Conservation (phyloP, 2,888 invertebrate genomes). For the Fragum whitleyi region DNA sequence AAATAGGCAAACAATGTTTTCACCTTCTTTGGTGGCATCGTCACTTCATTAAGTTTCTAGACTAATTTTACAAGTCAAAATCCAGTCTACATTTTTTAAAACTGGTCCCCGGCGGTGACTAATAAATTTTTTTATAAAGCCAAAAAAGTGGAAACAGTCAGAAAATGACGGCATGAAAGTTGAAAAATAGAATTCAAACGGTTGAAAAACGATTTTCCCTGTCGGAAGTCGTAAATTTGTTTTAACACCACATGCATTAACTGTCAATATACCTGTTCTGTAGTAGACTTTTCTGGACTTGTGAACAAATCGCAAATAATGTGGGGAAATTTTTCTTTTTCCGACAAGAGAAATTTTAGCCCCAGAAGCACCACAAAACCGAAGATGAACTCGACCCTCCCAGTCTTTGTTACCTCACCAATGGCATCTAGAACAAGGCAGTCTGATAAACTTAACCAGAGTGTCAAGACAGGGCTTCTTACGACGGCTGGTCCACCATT, state of each 20-base stretch:
- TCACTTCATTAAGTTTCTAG: background rate
- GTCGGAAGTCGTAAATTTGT: too few relatives aligned
- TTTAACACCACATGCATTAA: too few relatives aligned
- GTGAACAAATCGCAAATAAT: too few relatives aligned
- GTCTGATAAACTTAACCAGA: constrained; percentile 1
- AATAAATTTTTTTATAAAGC: background rate
- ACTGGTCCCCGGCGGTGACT: background rate
- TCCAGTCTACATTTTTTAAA: background rate
- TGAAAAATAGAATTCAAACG: background rate
- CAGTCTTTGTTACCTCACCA: constrained; percentile 35
- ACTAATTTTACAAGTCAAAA: background rate
- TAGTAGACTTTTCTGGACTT: too few relatives aligned
- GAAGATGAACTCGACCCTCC: constrained; percentile 41
- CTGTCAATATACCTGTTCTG: too few relatives aligned
- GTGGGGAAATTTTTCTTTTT: constrained; percentile 36
- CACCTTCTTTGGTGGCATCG: background rate
- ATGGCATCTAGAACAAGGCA: constrained; percentile 41
- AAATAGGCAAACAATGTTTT: too few relatives aligned
- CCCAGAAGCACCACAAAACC: constrained; percentile 15
- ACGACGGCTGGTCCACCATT: constrained; percentile 69
- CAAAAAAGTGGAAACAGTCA: background rate
- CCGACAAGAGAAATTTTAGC: background rate
- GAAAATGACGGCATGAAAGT: background rate
- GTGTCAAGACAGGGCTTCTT: constrained; percentile 24
- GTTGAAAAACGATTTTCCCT: background rate